phyloP scores from a whole-genome alignment of 2,113 vertebrate species.

The Hemicordylus capensis region DNA sequence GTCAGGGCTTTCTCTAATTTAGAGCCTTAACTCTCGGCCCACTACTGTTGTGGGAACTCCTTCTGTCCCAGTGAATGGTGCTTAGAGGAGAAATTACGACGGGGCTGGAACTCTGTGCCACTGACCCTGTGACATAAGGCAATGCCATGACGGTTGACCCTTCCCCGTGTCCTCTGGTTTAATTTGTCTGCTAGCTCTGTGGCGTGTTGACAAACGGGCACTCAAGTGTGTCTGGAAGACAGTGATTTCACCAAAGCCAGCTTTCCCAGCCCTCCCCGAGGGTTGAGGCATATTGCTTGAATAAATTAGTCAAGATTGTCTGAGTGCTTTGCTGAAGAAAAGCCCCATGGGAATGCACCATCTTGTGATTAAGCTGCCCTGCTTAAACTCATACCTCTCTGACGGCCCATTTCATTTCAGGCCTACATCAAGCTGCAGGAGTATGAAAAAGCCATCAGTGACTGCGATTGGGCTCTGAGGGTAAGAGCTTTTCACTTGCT shows the following conservation, averaged over 20 bases:
- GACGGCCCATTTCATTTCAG: slow-evolving; percentile 66
- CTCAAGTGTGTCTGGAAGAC: neutral
- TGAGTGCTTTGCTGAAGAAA: neutral
- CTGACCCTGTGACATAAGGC: neutral
- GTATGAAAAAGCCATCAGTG: slow-evolving; percentile 84
- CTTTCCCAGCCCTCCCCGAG: neutral
- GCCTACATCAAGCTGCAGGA: slow-evolving; percentile 86
- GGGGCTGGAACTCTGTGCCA: neutral
- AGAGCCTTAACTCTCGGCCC: neutral
- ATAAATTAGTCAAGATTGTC: neutral
- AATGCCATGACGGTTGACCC: neutral
- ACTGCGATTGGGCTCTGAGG: slow-evolving; percentile 94
- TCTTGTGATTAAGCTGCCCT: no score
- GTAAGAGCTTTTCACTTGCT: slow-evolving; percentile 67
- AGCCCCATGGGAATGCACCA: neutral
- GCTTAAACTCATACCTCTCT: neutral
- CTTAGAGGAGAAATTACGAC: neutral
- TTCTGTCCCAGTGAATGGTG: neutral
- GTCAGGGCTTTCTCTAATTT: neutral
- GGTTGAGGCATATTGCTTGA: rapidly evolving
- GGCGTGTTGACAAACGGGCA: neutral
- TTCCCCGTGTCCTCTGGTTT: neutral
- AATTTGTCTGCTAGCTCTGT: neutral
- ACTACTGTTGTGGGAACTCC: neutral
- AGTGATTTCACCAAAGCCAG: neutral